Evolutionary conservation across 2,888 invertebrate genomes (phyloP), one percentile per base, ranked within the genome.

Genomic region (Clanis bilineata): DNA sequence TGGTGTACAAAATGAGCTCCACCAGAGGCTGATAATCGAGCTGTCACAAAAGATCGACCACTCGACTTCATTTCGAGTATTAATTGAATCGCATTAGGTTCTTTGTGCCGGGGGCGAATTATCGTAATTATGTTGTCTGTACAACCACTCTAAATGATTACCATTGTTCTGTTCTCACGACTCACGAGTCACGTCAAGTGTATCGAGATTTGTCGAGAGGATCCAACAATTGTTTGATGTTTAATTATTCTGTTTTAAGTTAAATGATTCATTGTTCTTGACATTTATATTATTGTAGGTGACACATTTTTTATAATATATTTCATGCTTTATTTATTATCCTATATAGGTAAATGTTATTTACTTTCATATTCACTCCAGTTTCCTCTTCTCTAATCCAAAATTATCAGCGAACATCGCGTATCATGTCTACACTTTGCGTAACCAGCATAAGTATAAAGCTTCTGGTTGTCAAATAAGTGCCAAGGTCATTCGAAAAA

Each of bases 1-100:
- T 51, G 32, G 51, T 5, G 23, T 0, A 18, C 32, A 18, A 32
- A 51, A 32, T 51, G 18, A 51, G 15, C 15, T 32, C 15, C 51
- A 51, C 32, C 45, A 45, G n/a, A n/a, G 45, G 12, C 23, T 45
- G 45, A 25, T 23, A 45, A 45, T 23, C 45, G n/a, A 23, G n/a
- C n/a, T 25, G 45, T 23, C 45, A 45, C 45, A 45, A 45, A 45
- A 45, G 25, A 45, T 45, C 45, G 45, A 28, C 43, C 43, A 44
- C 28, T 22, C 28, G 39, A 23, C 21, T 44, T 44, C 44, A 44
- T 32, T 12, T 9, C 43, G 43, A 65, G 73, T 71, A 72, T 78
- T 76, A 76, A 77, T 75, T 77, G 71, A 73, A 76, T 66, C 66
- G 70, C 66, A 70, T 74, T 72, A 22, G 25, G 36, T 59, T 25